Conservation (phyloP, 1,140 invertebrate species). For the Lutraria rhynchaena region DNA sequence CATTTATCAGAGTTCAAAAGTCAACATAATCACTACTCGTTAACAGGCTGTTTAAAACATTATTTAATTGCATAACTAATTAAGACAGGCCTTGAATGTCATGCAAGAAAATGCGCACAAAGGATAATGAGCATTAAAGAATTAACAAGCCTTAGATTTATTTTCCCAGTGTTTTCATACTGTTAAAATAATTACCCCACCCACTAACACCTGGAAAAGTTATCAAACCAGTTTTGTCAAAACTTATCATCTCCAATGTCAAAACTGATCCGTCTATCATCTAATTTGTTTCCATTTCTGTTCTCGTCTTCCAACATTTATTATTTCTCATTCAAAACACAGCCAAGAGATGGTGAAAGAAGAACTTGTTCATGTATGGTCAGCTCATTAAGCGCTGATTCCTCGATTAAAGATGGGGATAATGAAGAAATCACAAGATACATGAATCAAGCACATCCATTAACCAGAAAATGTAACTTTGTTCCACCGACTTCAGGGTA, state of each 20-base stretch:
- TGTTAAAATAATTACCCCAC: constrained; percentile 52
- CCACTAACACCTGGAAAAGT: constrained; percentile 40
- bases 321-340: constrained; percentile 17
- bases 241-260: constrained; percentile 59
- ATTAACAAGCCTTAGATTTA: not conserved
- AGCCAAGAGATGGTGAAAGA: constrained; percentile 27
- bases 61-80: too few relatives aligned
- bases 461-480: constrained; percentile 39
- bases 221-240: constrained; percentile 52
- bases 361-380: constrained; percentile 44
- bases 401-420: not conserved
- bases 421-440: constrained; percentile 60
- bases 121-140: too few relatives aligned
- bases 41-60: too few relatives aligned
- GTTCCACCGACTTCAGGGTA: constrained; percentile 29
- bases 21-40: too few relatives aligned
- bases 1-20: too few relatives aligned
- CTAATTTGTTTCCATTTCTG: constrained; percentile 52
- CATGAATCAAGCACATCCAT: constrained; percentile 28
- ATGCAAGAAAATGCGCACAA: too few relatives aligned
- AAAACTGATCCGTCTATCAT: constrained; percentile 54
- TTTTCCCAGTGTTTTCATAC: constrained; percentile 10
- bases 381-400: constrained; percentile 26
- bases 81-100: too few relatives aligned
- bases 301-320: constrained; percentile 21